A percentile compares a stretch with the other conserved stretches of the same genome.
phyloP scores from a whole-genome alignment of 2,113 vertebrate genomes.

The Muscicapa adusta region DNA sequence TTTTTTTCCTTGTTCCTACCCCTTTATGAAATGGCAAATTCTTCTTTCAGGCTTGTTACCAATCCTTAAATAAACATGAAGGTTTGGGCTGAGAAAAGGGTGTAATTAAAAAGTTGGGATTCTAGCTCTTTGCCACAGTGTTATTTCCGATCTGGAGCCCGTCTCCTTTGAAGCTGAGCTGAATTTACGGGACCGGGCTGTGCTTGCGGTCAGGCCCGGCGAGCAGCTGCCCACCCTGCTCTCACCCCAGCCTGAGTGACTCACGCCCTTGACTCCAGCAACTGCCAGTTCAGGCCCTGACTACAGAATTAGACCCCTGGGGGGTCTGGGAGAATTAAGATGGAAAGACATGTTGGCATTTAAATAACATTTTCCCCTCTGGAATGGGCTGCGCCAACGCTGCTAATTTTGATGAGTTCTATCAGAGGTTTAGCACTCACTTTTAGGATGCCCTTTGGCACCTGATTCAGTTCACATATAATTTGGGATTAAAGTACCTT shows the following conservation, averaged over 20 bases:
- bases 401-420: conserved; percentile 63
- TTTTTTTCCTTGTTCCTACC: background rate
- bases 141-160: conserved; percentile 29
- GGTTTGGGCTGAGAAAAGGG: background rate
- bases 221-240: conserved; percentile 30
- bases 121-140: background rate
- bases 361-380: conserved; percentile 60
- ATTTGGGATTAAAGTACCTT: conserved; percentile 56
- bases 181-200: background rate
- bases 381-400: conserved; percentile 40
- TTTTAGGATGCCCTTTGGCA: conserved; percentile 66
- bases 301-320: conserved; percentile 57
- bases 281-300: conserved; percentile 21
- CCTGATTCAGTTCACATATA: conserved; percentile 41
- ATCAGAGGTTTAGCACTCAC: conserved; percentile 47
- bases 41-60: conserved; percentile 26
- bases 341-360: conserved; percentile 43
- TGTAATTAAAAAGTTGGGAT: conserved; percentile 49
- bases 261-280: conserved; percentile 1
- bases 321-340: conserved; percentile 33
- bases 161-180: conserved; percentile 23
- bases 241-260: background rate
- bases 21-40: conserved; percentile 27
- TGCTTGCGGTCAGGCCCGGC: background rate
- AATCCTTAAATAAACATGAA: conserved; percentile 56